Percentiles rank a stretch among this genome's conserved stretches.
Conservation (phyloP, 2,888 invertebrate genomes). For the Boloria euphrosyne region DNA sequence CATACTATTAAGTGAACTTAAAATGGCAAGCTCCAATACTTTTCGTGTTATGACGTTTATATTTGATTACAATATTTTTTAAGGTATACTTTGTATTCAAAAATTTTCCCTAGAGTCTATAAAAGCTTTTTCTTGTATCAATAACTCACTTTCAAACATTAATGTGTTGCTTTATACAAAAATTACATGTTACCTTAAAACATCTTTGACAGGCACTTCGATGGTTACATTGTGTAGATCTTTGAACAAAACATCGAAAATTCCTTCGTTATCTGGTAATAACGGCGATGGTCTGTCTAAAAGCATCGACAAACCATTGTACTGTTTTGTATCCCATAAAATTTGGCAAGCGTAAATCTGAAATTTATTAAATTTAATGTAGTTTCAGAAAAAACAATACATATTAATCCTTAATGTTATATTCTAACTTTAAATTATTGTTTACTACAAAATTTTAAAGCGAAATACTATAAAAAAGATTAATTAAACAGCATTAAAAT, state of each 20-base stretch:
- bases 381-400: constrained; percentile 1
- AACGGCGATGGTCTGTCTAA: constrained; percentile 86
- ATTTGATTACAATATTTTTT: constrained; percentile 12
- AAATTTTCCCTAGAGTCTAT: constrained; percentile 15
- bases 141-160: constrained; percentile 27
- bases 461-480: constrained; percentile 10
- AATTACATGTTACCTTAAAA: constrained; percentile 65
- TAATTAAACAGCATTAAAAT: constrained; percentile 17
- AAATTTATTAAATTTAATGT: constrained; percentile 34
- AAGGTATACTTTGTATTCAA: constrained; percentile 1
- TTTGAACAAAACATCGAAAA: constrained; percentile 78
- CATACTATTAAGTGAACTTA: neutral
- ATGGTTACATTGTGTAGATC: constrained; percentile 79
- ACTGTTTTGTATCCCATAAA: constrained; percentile 86
- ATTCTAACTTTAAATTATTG: too few species aligned
- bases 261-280: constrained; percentile 74
- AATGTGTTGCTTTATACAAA: constrained; percentile 20
- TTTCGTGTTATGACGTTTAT: neutral
- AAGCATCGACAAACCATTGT: constrained; percentile 83
- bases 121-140: constrained; percentile 37
- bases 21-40: constrained; percentile 1
- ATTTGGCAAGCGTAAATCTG: constrained; percentile 87
- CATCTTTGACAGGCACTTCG: constrained; percentile 76
- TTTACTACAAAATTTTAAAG: constrained; percentile 18
- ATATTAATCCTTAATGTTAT: neutral